Evolutionary conservation across 2,888 invertebrate genomes (phyloP), one percentile per base, ranked within the genome.

Genomic region (Oscheius sp.): DNA sequence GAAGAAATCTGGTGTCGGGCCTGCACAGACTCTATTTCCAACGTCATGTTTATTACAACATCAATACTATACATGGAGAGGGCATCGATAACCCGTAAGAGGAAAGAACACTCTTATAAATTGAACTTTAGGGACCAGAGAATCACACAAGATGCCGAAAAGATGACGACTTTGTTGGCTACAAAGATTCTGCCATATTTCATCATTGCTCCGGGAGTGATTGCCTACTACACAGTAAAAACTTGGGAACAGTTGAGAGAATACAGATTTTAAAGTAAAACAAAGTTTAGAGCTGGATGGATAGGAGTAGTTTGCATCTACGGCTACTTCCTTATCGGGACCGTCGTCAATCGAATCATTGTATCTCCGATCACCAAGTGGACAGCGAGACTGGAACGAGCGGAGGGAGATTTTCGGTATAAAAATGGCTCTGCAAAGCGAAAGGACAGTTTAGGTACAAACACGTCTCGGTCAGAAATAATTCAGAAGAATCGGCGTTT

Each of bases 321-420:
- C 71, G 84, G 86, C 1, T 92, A 92, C 82, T 92, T 92, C 86
- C 55, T 91, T 1, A 73, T 92, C 29, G 91, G 91, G n/a, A 91
- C 91, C 1, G 71, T 91, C 3, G 85, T 92, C 73, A 92, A 92
- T 88, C 91, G 91, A 80, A 79, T 92, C 2, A 86, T 92, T 1
- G 92, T 92, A 90, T 90, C 91, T 3, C 91, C 92, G 0, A 90
- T 92, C 11, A 90, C 91, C 5, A 86, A 87, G 55, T 90, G 89
- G 79, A 91, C 92, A 10, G 91, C 91, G 53, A 85, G 89, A 74
- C 91, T 91, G 80, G 92, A 92, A 84, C 89, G 89, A 79, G 89
- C 88, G 76, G 92, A 92, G 86, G 92, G 92, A 71, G 90, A 92
- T 83, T 92, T 92, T 84, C 90, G 92, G 90, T 91, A 78, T 59